phyloP scores from a whole-genome alignment of 2,888 invertebrate species.

The Cryptocephalus moraei region DNA sequence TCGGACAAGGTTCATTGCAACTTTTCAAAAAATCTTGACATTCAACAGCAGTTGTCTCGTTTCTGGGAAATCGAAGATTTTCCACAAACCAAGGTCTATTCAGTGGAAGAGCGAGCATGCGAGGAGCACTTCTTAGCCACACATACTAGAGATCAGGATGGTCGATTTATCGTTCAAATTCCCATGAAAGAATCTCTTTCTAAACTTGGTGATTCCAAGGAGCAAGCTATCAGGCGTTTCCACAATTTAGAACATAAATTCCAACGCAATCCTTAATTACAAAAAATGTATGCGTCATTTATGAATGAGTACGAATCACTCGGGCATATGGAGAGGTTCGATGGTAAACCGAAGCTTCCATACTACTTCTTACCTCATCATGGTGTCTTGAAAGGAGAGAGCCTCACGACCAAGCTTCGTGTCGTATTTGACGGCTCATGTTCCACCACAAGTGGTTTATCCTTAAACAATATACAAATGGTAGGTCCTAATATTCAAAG shows the following conservation, averaged over 20 bases:
- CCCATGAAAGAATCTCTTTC: no score
- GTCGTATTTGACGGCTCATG: constrained; percentile 20
- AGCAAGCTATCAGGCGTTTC: no score
- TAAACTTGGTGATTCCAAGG: no score
- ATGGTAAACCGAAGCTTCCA: constrained; percentile 1
- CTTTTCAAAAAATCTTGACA: no score
- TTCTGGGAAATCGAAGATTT: no score
- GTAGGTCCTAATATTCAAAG: constrained; percentile 16
- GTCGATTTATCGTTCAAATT: no score
- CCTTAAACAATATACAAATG: constrained; percentile 14
- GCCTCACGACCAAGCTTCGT: constrained; percentile 18
- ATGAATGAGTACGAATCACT: constrained; percentile 11
- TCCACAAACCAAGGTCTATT: no score
- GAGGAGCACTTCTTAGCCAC: no score
- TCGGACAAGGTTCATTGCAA: no score
- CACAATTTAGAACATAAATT: neutral
- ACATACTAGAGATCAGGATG: no score
- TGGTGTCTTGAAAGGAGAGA: constrained; percentile 15
- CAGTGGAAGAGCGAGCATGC: no score
- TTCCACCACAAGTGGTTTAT: constrained; percentile 8
- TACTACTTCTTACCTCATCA: constrained; percentile 19
- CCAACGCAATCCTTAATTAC: neutral
- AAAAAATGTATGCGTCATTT: constrained; percentile 6
- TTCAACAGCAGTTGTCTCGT: no score
- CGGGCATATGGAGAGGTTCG: constrained; percentile 9